phyloP scores from a whole-genome alignment of 2,797 vertebrate species.

The Aldrovandia affinis region DNA sequence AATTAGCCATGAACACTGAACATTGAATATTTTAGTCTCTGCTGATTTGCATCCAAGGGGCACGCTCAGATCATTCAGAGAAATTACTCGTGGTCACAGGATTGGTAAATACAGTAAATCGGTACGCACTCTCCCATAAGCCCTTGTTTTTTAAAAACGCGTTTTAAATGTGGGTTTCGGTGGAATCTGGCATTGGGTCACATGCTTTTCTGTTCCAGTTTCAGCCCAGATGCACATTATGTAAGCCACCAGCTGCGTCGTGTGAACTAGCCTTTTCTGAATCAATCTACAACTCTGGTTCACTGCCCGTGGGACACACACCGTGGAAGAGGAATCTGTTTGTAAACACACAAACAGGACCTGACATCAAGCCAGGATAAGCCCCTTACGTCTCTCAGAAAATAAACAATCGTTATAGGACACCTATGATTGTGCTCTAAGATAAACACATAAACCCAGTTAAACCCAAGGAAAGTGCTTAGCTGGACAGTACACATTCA shows the following conservation, averaged over 20 bases:
- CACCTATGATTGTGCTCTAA: background rate
- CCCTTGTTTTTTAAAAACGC: background rate
- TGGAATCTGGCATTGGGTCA: constrained; percentile 36
- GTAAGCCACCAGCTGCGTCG: constrained; percentile 53
- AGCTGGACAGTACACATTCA: background rate
- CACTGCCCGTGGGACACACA: constrained; percentile 16
- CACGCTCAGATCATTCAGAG: background rate
- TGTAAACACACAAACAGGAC: constrained; percentile 18
- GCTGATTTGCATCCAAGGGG: constrained; percentile 40
- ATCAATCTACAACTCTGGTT: constrained; percentile 36
- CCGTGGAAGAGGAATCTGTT: constrained; percentile 29
- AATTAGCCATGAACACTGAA: constrained; percentile 56
- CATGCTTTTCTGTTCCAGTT: constrained; percentile 66
- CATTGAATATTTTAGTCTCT: constrained; percentile 55
- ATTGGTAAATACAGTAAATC: background rate
- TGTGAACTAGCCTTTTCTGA: constrained; percentile 54
- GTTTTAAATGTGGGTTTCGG: background rate
- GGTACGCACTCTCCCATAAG: background rate
- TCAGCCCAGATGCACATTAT: constrained; percentile 59
- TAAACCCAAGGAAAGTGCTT: background rate
- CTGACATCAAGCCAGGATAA: background rate
- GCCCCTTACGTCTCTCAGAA: background rate
- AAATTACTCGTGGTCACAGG: background rate
- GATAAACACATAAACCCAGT: background rate
- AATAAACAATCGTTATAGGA: background rate